Conservation (phyloP, 2,888 invertebrate species). For the Eustalomyia histrio region DNA sequence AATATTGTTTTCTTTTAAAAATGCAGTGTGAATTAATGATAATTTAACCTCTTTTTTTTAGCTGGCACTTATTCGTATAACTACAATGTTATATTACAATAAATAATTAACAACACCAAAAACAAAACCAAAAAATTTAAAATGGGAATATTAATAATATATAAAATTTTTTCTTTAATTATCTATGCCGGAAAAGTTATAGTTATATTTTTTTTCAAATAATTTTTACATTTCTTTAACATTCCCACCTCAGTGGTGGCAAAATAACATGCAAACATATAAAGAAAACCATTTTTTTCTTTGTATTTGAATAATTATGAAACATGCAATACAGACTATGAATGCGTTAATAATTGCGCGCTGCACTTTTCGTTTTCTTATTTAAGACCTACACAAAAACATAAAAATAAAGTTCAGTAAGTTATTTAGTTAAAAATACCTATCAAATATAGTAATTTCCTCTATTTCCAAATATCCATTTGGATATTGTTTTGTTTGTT, state of each 20-base stretch:
- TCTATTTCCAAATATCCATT: constrained; percentile 31
- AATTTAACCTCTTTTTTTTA: constrained; percentile 65
- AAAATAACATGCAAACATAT: constrained; percentile 47
- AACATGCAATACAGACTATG: constrained; percentile 29
- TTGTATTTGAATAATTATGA: constrained; percentile 43
- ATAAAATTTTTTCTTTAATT: constrained; percentile 32
- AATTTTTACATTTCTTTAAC: constrained; percentile 52
- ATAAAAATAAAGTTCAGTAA: constrained; percentile 50
- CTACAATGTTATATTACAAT: constrained; percentile 55
- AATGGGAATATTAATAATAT: constrained; percentile 1
- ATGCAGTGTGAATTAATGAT: constrained; percentile 64
- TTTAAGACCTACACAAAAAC: not conserved
- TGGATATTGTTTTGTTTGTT: not conserved
- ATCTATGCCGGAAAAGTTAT: constrained; percentile 59
- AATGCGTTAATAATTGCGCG: constrained; percentile 22
- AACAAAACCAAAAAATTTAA: constrained; percentile 15
- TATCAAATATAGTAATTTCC: constrained; percentile 55
- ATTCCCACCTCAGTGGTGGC: constrained; percentile 26
- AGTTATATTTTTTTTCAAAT: constrained; percentile 44
- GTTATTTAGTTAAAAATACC: constrained; percentile 47
- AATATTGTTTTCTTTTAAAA: constrained; percentile 35
- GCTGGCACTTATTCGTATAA: constrained; percentile 14
- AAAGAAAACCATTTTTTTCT: not conserved
- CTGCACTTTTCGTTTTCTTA: not conserved
- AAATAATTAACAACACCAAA: constrained; percentile 43